A percentile compares a stretch with the other conserved stretches of the same genome.
phyloP scores from a whole-genome alignment of 1,140 invertebrate genomes.

The Bilobella aurantiaca region DNA sequence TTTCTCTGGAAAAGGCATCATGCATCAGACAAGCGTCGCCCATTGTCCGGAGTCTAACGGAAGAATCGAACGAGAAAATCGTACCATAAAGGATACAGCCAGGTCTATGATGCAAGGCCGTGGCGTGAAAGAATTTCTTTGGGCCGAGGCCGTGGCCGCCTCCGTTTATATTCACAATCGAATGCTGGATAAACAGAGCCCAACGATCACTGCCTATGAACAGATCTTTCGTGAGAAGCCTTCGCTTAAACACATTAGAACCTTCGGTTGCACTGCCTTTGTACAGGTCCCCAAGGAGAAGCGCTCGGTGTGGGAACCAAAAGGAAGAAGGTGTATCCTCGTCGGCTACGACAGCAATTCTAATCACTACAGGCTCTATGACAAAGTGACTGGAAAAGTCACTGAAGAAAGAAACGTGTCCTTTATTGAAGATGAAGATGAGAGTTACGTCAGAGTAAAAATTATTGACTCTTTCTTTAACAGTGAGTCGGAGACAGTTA shows the following conservation, averaged over 20 bases:
- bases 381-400: neutral
- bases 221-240: conserved; percentile 34
- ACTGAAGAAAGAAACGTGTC: neutral
- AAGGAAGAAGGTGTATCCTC: conserved; percentile 26
- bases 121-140: conserved; percentile 25
- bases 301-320: conserved; percentile 32
- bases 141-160: conserved; percentile 34
- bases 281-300: conserved; percentile 22
- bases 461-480: neutral
- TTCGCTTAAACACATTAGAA: conserved; percentile 33
- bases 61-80: conserved; percentile 39
- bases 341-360: conserved; percentile 33
- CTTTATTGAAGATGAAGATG: neutral
- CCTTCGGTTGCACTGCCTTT: conserved; percentile 37
- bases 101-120: conserved; percentile 31
- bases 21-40: conserved; percentile 32
- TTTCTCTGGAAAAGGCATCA: conserved; percentile 18
- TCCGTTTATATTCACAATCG: conserved; percentile 38
- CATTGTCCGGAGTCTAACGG: conserved; percentile 46
- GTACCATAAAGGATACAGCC: conserved; percentile 40
- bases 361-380: neutral
- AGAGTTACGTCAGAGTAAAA: neutral
- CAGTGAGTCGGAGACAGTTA: neutral
- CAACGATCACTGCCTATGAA: conserved; percentile 33
- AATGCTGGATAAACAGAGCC: neutral